Evolutionary conservation across 2,888 invertebrate species (phyloP), one percentile per base, ranked within the genome.

Genomic region (Diploptera punctata): DNA sequence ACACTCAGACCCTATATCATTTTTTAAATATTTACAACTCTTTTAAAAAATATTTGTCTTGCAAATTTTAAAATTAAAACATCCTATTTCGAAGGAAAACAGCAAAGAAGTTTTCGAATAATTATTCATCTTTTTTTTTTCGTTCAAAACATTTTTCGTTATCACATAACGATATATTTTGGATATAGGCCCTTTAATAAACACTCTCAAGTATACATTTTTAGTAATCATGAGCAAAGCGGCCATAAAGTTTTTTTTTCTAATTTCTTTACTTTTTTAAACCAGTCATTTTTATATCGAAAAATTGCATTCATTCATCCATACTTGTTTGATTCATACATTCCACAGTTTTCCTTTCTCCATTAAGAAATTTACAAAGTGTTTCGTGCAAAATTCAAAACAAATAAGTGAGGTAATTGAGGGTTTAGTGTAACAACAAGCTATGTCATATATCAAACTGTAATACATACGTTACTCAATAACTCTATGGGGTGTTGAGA

Each of bases 11-110:
- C 49, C 29, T 18, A 47, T 67, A 21, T 49, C 9, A 43, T 67
- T 18, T 47, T 31, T 47, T 21, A 43, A 18, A 67, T 67, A 67
- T 52, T 67, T 52, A 67, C 67, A 67, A 21, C 26, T 67, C 10
- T 67, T 49, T 31, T 49, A 52, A 67, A 67, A 67, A 21, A 21
- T 38, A 33, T 33, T 38, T 62, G 21, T 43, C 43, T 52, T 52
- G 52, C 16, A 24, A 24, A 19, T 62, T 16, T 62, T 62, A 43
- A 43, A 62, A 43, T 33, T 29, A 62, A 62, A 62, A 62, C 62
- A 62, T 24, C 43, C 43, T 38, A 62, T 44, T 67, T 49, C 49
- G 47, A 49, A 52, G 67, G 26, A 69, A 60, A 68, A 69, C 31
- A 57, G n/a, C 38, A 29, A 67, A 67, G n/a, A 69, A 57, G 13